A percentile compares a stretch with the other conserved stretches of the same genome.
phyloP scores from a whole-genome alignment of 2,797 vertebrate genomes.

The Ctenopoma kingsleyae region DNA sequence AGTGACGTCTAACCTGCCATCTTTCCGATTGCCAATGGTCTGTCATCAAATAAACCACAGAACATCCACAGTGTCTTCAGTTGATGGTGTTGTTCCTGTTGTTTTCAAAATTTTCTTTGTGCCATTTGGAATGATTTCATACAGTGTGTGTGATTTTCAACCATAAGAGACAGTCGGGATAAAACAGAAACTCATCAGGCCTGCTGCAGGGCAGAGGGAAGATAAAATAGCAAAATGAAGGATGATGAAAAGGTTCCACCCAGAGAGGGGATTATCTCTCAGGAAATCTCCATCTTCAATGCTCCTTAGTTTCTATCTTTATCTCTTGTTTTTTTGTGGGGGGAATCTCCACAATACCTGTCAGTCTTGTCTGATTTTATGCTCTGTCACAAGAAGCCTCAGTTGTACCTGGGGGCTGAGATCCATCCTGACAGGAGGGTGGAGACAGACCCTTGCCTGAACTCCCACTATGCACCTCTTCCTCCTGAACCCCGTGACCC shows the following conservation, averaged over 20 bases:
- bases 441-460: slow-evolving; percentile 18
- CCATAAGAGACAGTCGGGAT: slow-evolving; percentile 23
- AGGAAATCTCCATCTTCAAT: slow-evolving; percentile 59
- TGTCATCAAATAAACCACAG: slow-evolving; percentile 13
- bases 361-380: slow-evolving; percentile 36
- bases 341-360: slow-evolving; percentile 16
- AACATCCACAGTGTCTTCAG: background rate
- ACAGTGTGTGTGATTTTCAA: slow-evolving; percentile 32
- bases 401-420: slow-evolving; percentile 16
- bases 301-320: slow-evolving; percentile 40
- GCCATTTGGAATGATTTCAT: slow-evolving; percentile 13
- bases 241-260: slow-evolving; percentile 63
- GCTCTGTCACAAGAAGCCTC: background rate
- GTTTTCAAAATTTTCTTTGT: slow-evolving; percentile 6
- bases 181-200: slow-evolving; percentile 35
- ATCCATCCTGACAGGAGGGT: slow-evolving; percentile 4
- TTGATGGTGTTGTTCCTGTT: background rate
- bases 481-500: slow-evolving; percentile 23
- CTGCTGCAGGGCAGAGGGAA: slow-evolving; percentile 30
- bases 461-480: slow-evolving; percentile 28
- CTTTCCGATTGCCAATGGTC: slow-evolving; percentile 3
- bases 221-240: slow-evolving; percentile 59
- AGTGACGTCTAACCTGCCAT: slow-evolving; percentile 1
- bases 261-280: slow-evolving; percentile 59
- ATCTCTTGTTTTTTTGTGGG: slow-evolving; percentile 18